Base-by-base conservation (phyloP, 2,888 invertebrate genomes). In the Limnephilus rhombicus region DNA sequence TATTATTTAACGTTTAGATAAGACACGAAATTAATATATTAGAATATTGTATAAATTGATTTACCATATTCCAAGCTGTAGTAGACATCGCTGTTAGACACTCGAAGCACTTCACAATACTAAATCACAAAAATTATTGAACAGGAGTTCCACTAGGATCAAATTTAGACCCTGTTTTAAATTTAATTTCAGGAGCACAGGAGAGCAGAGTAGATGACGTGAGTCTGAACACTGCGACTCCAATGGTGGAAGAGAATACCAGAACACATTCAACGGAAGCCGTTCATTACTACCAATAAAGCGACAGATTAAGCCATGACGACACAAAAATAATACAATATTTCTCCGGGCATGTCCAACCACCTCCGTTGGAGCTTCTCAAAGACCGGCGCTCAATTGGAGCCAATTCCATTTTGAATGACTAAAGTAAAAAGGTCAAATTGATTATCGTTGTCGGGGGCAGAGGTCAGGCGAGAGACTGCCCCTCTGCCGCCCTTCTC, bases 371-470 rank as follows among this genome's bases (percentile, higher is more conserved):
- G 53, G 29, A 86, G 86, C 41, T 49, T 80, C 87, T 91, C 91
- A 86, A 91, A 91, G 89, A 86, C 41, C 80, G 85, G 68, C 34
- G 11, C 91, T 92, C 93, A 93, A 93, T 93, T 93, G 93, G 92
- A 80, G 91, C 85, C 93, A 93, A 93, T 93, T 93, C 92, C 90
- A 91, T 91, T 91, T 89, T 92, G 92, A 93, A 93, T 92, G 92
- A 92, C 92, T 93, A 93, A 93, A 93, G 93, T 93, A 92, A 93
- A 93, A 93, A 93, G 93, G 93, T 93, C 93, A 93, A 93, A 93
- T 93, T 93, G 93, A 93, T 93, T 93, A 93, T 93, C 93, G 92
- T 91, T 68, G 90, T 49, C 91, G 92, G 90, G 93, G 92, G 92
- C 93, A 93, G 92, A 93, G 93, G 93, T 93, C 93, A 85, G 91